Percentiles rank a stretch among this genome's conserved stretches.
phyloP scores from a whole-genome alignment of 2,113 vertebrate species.

The Podocnemis expansa region DNA sequence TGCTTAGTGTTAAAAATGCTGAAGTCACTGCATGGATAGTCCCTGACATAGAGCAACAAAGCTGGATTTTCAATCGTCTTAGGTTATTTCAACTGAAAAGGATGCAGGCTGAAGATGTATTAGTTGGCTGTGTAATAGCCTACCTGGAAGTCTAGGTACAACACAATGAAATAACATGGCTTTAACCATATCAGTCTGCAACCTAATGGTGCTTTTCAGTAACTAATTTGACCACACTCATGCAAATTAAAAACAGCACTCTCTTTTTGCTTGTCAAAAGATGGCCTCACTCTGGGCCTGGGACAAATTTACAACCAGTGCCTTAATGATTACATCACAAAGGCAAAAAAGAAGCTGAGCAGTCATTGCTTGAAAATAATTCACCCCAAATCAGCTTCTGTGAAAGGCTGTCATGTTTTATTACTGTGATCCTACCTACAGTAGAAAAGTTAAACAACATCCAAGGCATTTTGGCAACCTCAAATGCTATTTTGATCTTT shows the following conservation, averaged over 20 bases:
- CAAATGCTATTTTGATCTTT: neutral
- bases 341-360: neutral
- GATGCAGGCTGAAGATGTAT: neutral
- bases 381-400: neutral
- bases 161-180: accelerated
- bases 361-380: neutral
- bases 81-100: neutral
- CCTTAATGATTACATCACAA: neutral
- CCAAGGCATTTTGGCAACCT: neutral
- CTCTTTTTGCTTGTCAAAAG: neutral
- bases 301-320: neutral
- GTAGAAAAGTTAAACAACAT: neutral
- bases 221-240: neutral
- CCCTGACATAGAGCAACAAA: neutral
- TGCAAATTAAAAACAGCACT: neutral
- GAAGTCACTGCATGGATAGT: neutral
- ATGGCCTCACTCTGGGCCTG: neutral
- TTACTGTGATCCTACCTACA: neutral
- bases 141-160: neutral
- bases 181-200: neutral
- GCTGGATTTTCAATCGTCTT: neutral
- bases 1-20: neutral
- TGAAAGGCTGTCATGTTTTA: neutral
- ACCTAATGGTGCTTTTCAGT: neutral
- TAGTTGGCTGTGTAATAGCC: neutral